A percentile compares a stretch with the other conserved stretches of the same genome.
phyloP scores from a whole-genome alignment of 1,140 invertebrate species.

The Papilio xuthus region DNA sequence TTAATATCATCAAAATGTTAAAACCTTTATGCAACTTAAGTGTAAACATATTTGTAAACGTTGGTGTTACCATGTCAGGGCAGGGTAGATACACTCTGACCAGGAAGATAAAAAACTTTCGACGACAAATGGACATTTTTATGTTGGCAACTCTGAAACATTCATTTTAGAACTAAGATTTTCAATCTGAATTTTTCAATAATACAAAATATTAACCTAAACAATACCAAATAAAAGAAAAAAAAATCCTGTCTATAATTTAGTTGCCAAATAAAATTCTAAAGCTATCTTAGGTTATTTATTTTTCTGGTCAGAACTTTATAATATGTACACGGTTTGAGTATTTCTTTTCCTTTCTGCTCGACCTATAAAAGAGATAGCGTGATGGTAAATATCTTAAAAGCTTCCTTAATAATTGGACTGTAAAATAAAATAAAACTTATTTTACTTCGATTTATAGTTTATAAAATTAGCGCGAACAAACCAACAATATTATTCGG shows the following conservation, averaged over 20 bases:
- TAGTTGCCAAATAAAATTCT: background rate
- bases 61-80: slow-evolving; percentile 33
- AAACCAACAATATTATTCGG: background rate
- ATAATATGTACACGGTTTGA: slow-evolving; percentile 25
- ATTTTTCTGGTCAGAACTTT: slow-evolving; percentile 14
- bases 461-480: background rate
- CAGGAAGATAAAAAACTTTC: background rate
- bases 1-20: slow-evolving; percentile 33
- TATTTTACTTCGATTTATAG: background rate
- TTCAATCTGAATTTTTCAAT: background rate
- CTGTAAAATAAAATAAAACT: too few species aligned
- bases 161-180: background rate
- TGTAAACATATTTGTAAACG: slow-evolving; percentile 21
- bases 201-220: background rate
- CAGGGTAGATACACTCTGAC: background rate
- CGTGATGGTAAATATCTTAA: background rate
- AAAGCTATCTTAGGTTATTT: background rate
- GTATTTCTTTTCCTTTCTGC: background rate
- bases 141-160: background rate
- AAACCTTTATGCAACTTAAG: slow-evolving; percentile 33
- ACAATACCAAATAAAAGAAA: background rate
- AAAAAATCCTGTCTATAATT: background rate
- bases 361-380: background rate
- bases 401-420: too few species aligned
- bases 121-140: background rate